These are phyloP conservation scores for Pyrocephalus nanus DNA, from an alignment of 2,797 vertebrate species.

Conservation along the genomic window DNA sequence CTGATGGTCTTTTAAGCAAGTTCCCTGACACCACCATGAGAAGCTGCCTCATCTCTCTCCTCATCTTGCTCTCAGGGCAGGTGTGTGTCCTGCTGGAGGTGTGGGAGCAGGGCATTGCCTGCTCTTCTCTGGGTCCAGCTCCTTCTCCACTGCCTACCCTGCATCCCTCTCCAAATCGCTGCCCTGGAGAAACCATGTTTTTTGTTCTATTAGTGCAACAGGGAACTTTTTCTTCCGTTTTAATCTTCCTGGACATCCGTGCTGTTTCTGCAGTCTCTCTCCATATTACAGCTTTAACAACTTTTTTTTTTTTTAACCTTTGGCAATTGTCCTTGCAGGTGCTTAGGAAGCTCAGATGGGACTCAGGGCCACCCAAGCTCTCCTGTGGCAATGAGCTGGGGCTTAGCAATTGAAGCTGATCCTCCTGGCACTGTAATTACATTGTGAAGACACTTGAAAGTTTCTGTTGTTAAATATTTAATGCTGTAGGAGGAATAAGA, in stretches of 20 bases:
- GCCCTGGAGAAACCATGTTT: not conserved
- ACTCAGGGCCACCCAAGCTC: not conserved
- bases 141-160: not conserved
- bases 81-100: fast-evolving
- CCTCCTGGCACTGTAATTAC: not conserved
- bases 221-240: not conserved
- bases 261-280: not conserved
- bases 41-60: not conserved
- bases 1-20: not conserved
- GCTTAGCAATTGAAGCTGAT: not conserved
- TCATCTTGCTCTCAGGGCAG: not conserved
- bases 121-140: not conserved
- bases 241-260: not conserved
- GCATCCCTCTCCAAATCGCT: not conserved
- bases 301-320: not conserved
- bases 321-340: not conserved
- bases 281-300: not conserved
- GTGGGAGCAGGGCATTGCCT: not conserved
- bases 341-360: not conserved
- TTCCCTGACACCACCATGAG: not conserved
- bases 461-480: slow-evolving; percentile 52
- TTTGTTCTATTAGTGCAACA: not conserved
- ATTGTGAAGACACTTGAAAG: slow-evolving; percentile 7
- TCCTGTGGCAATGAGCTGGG: fast-evolving
- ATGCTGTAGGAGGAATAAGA: not conserved